Conservation (phyloP, 1,140 invertebrate species). For the Amyelois transitella region DNA sequence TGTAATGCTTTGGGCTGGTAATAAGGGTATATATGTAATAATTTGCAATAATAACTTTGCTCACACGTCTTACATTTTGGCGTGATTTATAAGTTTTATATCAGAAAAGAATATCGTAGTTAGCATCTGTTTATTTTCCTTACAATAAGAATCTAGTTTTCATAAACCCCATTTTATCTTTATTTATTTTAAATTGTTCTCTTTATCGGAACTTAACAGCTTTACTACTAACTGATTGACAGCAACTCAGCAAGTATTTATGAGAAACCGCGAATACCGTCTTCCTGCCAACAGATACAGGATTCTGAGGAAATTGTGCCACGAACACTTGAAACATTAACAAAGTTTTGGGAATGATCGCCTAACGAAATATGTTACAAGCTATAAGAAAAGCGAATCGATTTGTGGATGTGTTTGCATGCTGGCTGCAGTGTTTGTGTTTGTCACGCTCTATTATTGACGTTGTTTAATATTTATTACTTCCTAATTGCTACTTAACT, state of each 20-base stretch:
- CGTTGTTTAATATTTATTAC: slow-evolving; percentile 11
- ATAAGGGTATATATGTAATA: not conserved
- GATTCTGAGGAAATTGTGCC: slow-evolving; percentile 32
- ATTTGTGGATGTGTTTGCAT: slow-evolving; percentile 65
- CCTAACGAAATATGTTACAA: slow-evolving; percentile 48
- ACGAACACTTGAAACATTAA: slow-evolving; percentile 41
- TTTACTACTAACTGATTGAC: not conserved
- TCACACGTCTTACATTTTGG: slow-evolving; percentile 66
- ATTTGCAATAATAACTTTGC: slow-evolving; percentile 21
- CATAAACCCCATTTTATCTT: not conserved
- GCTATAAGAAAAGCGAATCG: slow-evolving; percentile 41
- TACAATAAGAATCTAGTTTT: not conserved
- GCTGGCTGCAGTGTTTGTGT: slow-evolving; percentile 63
- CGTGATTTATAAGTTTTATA: slow-evolving; percentile 31
- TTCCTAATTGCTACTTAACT: slow-evolving; percentile 9
- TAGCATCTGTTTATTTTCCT: slow-evolving; percentile 2
- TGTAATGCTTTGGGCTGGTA: not conserved
- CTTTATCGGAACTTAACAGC: slow-evolving; percentile 5
- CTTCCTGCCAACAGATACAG: slow-evolving; percentile 47
- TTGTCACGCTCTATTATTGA: slow-evolving; percentile 55
- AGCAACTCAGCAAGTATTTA: not conserved
- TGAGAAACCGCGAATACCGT: slow-evolving; percentile 51
- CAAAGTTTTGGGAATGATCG: slow-evolving; percentile 51
- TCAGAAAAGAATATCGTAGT: not conserved
- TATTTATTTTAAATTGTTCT: not conserved